Conservation (phyloP, 1,140 invertebrate genomes). For the Ephestia elutella region DNA sequence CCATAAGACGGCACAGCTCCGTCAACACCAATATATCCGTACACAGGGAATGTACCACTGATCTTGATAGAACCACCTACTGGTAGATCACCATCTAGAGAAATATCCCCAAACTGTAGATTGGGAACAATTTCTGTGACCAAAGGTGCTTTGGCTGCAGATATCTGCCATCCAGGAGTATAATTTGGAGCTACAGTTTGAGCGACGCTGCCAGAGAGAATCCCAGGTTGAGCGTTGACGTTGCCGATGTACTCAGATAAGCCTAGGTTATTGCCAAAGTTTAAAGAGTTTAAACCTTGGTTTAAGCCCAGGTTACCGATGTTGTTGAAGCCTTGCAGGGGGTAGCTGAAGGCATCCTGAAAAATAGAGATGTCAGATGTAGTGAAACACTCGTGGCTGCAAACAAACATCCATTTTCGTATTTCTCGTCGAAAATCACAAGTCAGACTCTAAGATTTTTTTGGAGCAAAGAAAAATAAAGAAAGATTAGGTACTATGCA, state of each 20-base stretch:
- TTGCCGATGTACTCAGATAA: not conserved
- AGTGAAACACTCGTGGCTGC: too few species aligned
- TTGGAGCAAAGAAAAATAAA: too few species aligned
- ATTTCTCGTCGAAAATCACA: too few species aligned
- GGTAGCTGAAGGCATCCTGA: not conserved
- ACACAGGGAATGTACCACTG: conserved; percentile 57
- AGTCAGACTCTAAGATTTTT: too few species aligned
- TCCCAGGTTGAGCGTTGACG: not conserved
- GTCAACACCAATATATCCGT: conserved; percentile 50
- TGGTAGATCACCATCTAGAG: conserved; percentile 48
- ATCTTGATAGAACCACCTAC: conserved; percentile 56
- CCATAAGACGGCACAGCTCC: conserved; percentile 49
- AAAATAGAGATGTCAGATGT: not conserved
- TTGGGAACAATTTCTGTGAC: conserved; percentile 50
- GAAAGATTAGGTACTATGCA: too few species aligned
- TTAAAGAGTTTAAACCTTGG: not conserved
- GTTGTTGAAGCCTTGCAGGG: not conserved
- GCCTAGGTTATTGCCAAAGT: not conserved
- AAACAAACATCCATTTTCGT: too few species aligned
- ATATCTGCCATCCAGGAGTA: not conserved
- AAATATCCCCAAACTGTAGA: conserved; percentile 53
- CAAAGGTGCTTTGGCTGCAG: conserved; percentile 18
- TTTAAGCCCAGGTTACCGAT: not conserved
- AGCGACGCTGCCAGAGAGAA: conserved; percentile 6
- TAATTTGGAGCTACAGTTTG: conserved; percentile 4